Conservation (phyloP, 2,888 invertebrate genomes). For the Drosophila ustulata region DNA sequence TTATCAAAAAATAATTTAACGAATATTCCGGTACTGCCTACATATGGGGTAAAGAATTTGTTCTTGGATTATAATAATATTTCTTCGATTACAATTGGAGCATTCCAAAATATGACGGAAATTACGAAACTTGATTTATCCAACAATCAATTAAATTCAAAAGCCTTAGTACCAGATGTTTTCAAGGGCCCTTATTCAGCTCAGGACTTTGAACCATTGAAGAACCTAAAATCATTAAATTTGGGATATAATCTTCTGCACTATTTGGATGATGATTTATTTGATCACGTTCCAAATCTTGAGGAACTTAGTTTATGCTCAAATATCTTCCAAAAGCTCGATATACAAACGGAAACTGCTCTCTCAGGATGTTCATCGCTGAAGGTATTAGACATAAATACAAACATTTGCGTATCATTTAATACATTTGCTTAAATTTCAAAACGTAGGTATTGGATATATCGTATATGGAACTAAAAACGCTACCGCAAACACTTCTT, state of each 20-base stretch:
- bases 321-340: constrained; percentile 90
- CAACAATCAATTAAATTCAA: constrained; percentile 88
- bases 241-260: constrained; percentile 90
- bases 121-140: constrained; percentile 89
- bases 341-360: constrained; percentile 88
- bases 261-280: constrained; percentile 89
- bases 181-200: constrained; percentile 87
- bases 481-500: constrained; percentile 88
- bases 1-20: constrained; percentile 81
- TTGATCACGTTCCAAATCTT: constrained; percentile 90
- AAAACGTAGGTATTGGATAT: constrained; percentile 88
- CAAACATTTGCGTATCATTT: background rate
- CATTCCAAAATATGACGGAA: constrained; percentile 88
- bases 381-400: constrained; percentile 86
- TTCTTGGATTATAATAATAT: constrained; percentile 89
- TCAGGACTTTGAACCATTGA: constrained; percentile 72
- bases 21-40: constrained; percentile 85
- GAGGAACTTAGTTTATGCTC: constrained; percentile 89
- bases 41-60: constrained; percentile 85
- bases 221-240: constrained; percentile 81
- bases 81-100: constrained; percentile 87
- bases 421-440: background rate
- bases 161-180: constrained; percentile 87
- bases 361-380: constrained; percentile 88
- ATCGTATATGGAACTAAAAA: constrained; percentile 88